Conservation (phyloP, 2,888 invertebrate genomes). For the Tanypteryx hageni region DNA sequence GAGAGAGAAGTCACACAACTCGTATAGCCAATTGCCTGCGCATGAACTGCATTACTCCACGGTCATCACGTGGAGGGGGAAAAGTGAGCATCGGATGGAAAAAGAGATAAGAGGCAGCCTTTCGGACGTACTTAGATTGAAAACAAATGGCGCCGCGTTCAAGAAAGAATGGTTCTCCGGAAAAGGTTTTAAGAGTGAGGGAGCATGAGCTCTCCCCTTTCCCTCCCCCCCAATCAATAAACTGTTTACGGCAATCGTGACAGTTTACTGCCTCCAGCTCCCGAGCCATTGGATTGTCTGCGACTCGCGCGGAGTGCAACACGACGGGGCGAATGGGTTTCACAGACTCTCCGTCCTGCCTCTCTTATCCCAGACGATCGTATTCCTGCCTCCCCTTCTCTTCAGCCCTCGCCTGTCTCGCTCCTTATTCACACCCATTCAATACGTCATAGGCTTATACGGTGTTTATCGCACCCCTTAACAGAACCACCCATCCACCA, state of each 20-base stretch:
- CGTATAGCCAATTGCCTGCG: not conserved
- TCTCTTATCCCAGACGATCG: not conserved
- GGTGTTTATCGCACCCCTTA: not conserved
- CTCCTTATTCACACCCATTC: slow-evolving; percentile 24
- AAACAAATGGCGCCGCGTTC: slow-evolving; percentile 48
- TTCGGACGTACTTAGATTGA: not conserved
- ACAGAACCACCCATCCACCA: not conserved
- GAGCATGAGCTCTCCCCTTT: not conserved
- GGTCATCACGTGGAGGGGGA: not conserved
- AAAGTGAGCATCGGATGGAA: not conserved
- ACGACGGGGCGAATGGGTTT: not conserved
- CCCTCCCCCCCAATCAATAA: slow-evolving; percentile 55
- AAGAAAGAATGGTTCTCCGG: not conserved
- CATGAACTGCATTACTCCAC: not conserved
- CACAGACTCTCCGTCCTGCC: not conserved
- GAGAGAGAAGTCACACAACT: too few species aligned
- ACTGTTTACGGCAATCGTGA: slow-evolving; percentile 48
- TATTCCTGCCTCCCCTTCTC: not conserved
- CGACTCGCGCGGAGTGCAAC: not conserved
- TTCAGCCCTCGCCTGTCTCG: not conserved
- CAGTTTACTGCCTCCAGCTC: not conserved
- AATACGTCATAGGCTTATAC: slow-evolving; percentile 9
- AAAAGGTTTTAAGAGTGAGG: not conserved
- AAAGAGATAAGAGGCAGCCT: slow-evolving; percentile 33
- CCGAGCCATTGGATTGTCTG: slow-evolving; percentile 26